phyloP scores from a whole-genome alignment of 2,888 invertebrate genomes.

The Helleia helle region DNA sequence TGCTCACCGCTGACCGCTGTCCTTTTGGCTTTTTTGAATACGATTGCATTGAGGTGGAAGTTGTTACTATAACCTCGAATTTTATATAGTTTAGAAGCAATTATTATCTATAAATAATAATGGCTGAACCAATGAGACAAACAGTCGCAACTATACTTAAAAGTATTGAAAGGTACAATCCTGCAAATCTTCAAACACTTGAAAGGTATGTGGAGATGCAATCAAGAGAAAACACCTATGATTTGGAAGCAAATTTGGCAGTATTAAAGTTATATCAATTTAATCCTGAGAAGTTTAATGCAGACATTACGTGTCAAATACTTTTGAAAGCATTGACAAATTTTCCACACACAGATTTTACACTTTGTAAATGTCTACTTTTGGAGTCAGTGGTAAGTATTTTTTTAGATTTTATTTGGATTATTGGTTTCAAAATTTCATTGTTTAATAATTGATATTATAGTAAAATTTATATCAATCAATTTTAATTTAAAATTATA shows the following conservation, averaged over 20 bases:
- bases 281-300: slow-evolving; percentile 89
- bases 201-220: slow-evolving; percentile 96
- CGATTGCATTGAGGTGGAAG: neutral
- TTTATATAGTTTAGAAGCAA: too few relatives aligned
- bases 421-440: too few relatives aligned
- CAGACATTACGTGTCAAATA: slow-evolving; percentile 90
- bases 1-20: too few relatives aligned
- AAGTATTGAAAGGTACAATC: slow-evolving; percentile 97
- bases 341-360: slow-evolving; percentile 97
- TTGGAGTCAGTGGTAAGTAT: slow-evolving; percentile 76
- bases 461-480: too few relatives aligned
- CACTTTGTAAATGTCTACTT: slow-evolving; percentile 96
- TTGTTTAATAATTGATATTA: too few relatives aligned
- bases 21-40: neutral
- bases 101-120: slow-evolving; percentile 29
- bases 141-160: slow-evolving; percentile 90
- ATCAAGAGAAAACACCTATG: slow-evolving; percentile 93
- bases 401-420: neutral
- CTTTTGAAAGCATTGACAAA: slow-evolving; percentile 96
- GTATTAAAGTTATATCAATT: slow-evolving; percentile 98
- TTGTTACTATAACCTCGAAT: too few relatives aligned
- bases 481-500: too few relatives aligned
- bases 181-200: slow-evolving; percentile 91
- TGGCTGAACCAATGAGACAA: slow-evolving; percentile 90
- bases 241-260: slow-evolving; percentile 97